Percentiles rank a stretch among this genome's conserved stretches.
Evolutionary conservation across 2,888 invertebrate genomes (phyloP).

Genomic region (Saturnia japonica): DNA sequence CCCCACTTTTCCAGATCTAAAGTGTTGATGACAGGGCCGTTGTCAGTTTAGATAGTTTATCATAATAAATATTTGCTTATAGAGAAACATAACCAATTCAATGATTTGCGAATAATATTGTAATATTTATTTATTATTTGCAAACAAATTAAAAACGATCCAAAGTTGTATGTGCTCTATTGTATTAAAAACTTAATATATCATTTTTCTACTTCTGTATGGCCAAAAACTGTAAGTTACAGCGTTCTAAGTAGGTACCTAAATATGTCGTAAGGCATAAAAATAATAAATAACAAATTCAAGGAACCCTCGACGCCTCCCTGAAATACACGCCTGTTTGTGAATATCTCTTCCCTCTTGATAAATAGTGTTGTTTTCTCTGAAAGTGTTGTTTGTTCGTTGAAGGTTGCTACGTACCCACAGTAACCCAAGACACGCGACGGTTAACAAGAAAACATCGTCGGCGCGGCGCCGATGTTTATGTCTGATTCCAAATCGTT

Average conservation of each 20-base stretch:
- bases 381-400: slow-evolving; percentile 68
- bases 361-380: slow-evolving; percentile 81
- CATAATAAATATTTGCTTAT: neutral
- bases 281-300: slow-evolving; percentile 4
- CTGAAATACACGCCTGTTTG: slow-evolving; percentile 28
- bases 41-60: neutral
- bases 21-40: slow-evolving; percentile 42
- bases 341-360: slow-evolving; percentile 71
- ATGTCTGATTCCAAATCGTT: slow-evolving; percentile 49
- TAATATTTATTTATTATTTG: neutral
- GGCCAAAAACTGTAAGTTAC: neutral
- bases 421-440: slow-evolving; percentile 8
- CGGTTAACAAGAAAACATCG: slow-evolving; percentile 48
- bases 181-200: too few relatives aligned
- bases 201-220: neutral
- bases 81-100: neutral
- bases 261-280: neutral
- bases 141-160: neutral
- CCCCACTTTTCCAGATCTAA: slow-evolving; percentile 57
- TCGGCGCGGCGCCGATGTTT: slow-evolving; percentile 60
- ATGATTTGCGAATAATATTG: neutral
- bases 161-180: too few relatives aligned
- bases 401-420: slow-evolving; percentile 38
- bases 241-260: neutral
- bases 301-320: neutral